Conservation (phyloP, 2,113 vertebrate genomes). For the Otolemur garnettii region DNA sequence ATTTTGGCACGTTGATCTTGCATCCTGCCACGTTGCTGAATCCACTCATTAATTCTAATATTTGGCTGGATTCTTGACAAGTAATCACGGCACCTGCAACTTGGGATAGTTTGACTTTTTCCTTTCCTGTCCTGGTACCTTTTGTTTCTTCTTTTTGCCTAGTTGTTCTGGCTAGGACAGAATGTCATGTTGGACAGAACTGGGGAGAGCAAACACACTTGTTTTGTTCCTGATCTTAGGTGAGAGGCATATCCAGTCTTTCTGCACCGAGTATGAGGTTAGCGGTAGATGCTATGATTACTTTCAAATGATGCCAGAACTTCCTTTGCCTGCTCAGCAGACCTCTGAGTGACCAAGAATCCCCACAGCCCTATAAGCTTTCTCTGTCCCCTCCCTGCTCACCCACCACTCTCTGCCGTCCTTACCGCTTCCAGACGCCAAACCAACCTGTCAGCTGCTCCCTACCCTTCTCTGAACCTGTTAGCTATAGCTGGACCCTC, state of each 20-base stretch:
- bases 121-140: background rate
- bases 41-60: background rate
- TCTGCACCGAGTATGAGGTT: fast-evolving
- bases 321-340: fast-evolving
- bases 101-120: background rate
- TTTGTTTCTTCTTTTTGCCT: background rate
- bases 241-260: background rate
- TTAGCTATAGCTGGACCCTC: background rate
- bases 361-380: fast-evolving
- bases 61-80: background rate
- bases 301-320: background rate
- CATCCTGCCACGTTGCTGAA: background rate
- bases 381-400: too few species aligned
- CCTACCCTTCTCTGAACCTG: fast-evolving
- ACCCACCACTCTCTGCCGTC: background rate
- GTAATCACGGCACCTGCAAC: background rate
- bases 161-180: background rate
- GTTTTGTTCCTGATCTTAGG: background rate
- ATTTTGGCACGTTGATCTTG: background rate
- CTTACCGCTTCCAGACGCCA: background rate
- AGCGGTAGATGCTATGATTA: background rate
- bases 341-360: fast-evolving
- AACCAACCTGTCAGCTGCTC: background rate
- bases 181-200: background rate
- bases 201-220: background rate